Evolutionary conservation across 2,113 vertebrate species (phyloP).

Genomic region (Lates calcarifer): DNA sequence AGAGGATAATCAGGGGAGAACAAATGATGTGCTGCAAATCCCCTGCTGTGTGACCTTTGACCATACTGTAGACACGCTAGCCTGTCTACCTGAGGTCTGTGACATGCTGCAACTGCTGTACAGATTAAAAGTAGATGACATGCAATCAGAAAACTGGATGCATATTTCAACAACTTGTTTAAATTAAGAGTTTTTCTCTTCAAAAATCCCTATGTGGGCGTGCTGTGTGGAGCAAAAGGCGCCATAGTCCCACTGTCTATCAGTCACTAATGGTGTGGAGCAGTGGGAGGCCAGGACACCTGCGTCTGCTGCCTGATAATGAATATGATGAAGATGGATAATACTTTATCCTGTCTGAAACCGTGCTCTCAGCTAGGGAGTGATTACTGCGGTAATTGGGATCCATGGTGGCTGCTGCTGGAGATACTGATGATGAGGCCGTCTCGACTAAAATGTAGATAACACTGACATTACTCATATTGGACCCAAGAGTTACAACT

Average conservation of each 20-base stretch:
- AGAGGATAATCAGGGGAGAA: slow-evolving; percentile 68
- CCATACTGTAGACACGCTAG: slow-evolving; percentile 14
- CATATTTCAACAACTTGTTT: slow-evolving; percentile 29
- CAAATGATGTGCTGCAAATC: slow-evolving; percentile 64
- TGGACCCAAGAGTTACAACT: slow-evolving; percentile 37
- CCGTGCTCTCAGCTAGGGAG: slow-evolving; percentile 67
- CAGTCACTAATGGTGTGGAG: slow-evolving; percentile 76
- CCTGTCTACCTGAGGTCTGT: slow-evolving; percentile 17
- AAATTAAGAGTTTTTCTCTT: slow-evolving; percentile 21
- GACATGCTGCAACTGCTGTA: background rate
- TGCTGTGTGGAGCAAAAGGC: slow-evolving; percentile 48
- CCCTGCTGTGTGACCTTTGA: slow-evolving; percentile 69
- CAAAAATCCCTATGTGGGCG: slow-evolving; percentile 30
- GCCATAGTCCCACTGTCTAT: slow-evolving; percentile 63
- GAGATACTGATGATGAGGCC: slow-evolving; percentile 57
- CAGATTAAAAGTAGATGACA: slow-evolving; percentile 11
- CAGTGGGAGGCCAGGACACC: slow-evolving; percentile 75
- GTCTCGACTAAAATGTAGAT: slow-evolving; percentile 56
- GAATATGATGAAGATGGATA: slow-evolving; percentile 84
- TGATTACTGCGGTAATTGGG: slow-evolving; percentile 78
- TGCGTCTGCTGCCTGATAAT: slow-evolving; percentile 79
- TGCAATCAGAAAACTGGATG: background rate
- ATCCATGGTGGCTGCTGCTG: slow-evolving; percentile 60
- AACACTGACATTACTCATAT: slow-evolving; percentile 64
- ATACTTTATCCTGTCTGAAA: slow-evolving; percentile 72